Base-by-base conservation (phyloP, 2,888 invertebrate genomes). In the Hyposoter dolosus region DNA sequence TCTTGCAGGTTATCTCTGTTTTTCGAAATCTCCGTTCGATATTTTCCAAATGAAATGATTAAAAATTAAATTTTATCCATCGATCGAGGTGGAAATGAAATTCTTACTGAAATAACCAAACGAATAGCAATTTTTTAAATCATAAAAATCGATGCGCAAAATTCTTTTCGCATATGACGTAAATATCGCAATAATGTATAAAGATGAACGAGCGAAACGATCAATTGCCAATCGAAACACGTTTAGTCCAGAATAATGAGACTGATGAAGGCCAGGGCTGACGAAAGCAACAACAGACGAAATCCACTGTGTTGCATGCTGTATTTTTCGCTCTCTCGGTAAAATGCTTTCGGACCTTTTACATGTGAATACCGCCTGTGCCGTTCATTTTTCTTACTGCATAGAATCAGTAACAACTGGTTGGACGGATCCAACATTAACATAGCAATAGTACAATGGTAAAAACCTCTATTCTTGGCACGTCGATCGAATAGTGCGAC, bases 401-500 rank as follows among this genome's bases (percentile, higher is more conserved):
- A 28, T 72, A 60, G 45, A 17, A n/a, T 69, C 63, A 47, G 19
- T 65, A 28, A 63, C 45, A 47, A 35, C 60, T 17, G 74, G 50
- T 74, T 47, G 78, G 60, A 43, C 53, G 63, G 35, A 17, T 23
- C 47, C 32, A 50, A 43, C 19, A 23, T 28, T 5, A 60, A 60
- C 28, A 23, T 60, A 60, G 60, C 60, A 28, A 60, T 60, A 28
- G 28, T 35, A 60, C 75, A 45, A 72, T 50, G 65, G 35, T 68
- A 19, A 60, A 40, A 50, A 71, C 5, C 9, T 63, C 82, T 85
- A 83, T 85, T 85, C 72, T 80, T 47, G 76, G 65, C 79, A 47
- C 28, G 82, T 66, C 76, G 45, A 83, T 72, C 66, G 66, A 72
- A 77, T 83, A 83, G 71, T 28, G 28, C 53, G 19, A 74, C 50